phyloP scores from a whole-genome alignment of 1,140 invertebrate species.

The Aricia agestis region DNA sequence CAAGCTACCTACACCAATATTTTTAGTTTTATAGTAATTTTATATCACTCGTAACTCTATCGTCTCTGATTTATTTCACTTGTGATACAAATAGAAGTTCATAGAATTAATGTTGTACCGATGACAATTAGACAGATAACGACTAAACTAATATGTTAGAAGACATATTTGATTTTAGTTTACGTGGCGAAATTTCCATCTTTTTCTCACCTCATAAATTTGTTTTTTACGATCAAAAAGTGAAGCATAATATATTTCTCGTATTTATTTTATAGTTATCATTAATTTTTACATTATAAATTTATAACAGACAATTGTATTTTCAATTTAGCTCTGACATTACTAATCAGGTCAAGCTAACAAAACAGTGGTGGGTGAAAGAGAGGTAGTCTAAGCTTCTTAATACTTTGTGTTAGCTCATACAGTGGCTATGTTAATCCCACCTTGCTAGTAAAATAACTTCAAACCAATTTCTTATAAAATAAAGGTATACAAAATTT shows the following conservation, averaged over 20 bases:
- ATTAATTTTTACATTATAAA: not conserved
- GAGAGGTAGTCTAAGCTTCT: no score
- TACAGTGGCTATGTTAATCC: no score
- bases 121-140: slow-evolving; percentile 10
- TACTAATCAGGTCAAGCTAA: no score
- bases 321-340: no score
- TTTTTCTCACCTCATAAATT: slow-evolving; percentile 5
- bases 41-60: not conserved
- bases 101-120: not conserved
- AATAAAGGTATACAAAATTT: no score
- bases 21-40: not conserved
- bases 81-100: not conserved
- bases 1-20: not conserved
- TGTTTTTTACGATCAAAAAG: not conserved
- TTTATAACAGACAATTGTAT: not conserved
- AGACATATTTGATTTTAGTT: not conserved
- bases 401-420: no score
- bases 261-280: not conserved
- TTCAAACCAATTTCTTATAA: no score
- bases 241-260: not conserved
- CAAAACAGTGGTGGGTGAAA: no score
- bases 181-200: not conserved
- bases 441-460: no score
- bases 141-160: slow-evolving; percentile 1
- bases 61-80: not conserved